A percentile compares a stretch with the other conserved stretches of the same genome.
Conservation (phyloP, 2,797 vertebrate genomes). For the Lacerta agilis region DNA sequence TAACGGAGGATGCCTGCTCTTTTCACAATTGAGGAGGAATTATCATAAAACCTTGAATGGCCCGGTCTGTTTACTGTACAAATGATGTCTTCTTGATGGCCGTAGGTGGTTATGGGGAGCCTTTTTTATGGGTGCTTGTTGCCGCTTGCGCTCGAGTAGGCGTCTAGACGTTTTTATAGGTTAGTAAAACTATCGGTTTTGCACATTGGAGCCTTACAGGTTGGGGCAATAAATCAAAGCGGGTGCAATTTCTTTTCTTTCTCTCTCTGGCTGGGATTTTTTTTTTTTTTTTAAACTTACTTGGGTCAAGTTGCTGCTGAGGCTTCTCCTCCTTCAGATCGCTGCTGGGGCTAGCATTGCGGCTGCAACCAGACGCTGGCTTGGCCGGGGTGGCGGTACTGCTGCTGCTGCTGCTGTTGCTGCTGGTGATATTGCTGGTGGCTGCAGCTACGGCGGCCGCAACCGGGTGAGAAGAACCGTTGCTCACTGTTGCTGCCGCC, state of each 20-base stretch:
- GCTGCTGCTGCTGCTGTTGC: slow-evolving; percentile 64
- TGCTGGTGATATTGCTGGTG: slow-evolving; percentile 19
- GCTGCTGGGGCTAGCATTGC: slow-evolving; percentile 86
- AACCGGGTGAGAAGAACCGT: slow-evolving; percentile 63
- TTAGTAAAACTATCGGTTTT: slow-evolving; percentile 99
- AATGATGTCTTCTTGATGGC: slow-evolving; percentile 78
- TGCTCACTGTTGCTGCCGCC: neutral
- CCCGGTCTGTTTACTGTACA: slow-evolving; percentile 80
- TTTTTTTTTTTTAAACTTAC: slow-evolving; percentile 84
- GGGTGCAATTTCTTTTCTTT: slow-evolving; percentile 84
- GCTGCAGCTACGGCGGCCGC: slow-evolving; percentile 62
- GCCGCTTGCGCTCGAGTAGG: slow-evolving; percentile 87
- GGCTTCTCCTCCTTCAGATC: slow-evolving; percentile 95
- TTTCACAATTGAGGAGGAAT: slow-evolving; percentile 80
- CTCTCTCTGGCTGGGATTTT: slow-evolving; percentile 59
- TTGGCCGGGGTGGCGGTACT: slow-evolving; percentile 75
- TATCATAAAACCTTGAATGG: slow-evolving; percentile 82
- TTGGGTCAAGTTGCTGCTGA: slow-evolving; percentile 95
- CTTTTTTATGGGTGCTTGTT: slow-evolving; percentile 83
- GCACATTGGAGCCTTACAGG: slow-evolving; percentile 94
- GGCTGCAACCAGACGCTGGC: slow-evolving; percentile 79
- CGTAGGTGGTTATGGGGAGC: slow-evolving; percentile 81
- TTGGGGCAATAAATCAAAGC: slow-evolving; percentile 94
- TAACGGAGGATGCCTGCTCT: slow-evolving; percentile 77
- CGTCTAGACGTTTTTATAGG: slow-evolving; percentile 99